A percentile compares a stretch with the other conserved stretches of the same genome.
These are phyloP conservation scores for Larimichthys polyactis DNA, from an alignment of 2,113 vertebrate genomes.

Conservation along the genomic window DNA sequence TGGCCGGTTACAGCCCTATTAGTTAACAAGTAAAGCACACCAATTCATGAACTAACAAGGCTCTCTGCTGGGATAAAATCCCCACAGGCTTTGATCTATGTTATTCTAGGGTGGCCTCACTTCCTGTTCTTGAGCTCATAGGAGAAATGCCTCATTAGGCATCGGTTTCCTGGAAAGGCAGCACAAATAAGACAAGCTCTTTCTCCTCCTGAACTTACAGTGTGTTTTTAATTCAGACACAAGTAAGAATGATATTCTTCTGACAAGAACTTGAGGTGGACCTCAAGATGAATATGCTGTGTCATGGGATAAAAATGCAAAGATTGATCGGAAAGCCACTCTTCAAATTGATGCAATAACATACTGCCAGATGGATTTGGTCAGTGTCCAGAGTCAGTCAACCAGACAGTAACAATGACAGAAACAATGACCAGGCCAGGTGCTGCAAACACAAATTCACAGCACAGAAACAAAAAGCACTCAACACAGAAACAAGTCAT, in stretches of 20 bases:
- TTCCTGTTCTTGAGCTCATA: slow-evolving; percentile 48
- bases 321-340: neutral
- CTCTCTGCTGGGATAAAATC: slow-evolving; percentile 5
- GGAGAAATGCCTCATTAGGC: slow-evolving; percentile 61
- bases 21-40: slow-evolving; percentile 16
- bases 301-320: neutral
- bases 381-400: slow-evolving; percentile 37
- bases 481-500: slow-evolving; percentile 51
- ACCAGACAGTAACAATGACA: slow-evolving; percentile 24
- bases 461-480: slow-evolving; percentile 34
- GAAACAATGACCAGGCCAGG: slow-evolving; percentile 13
- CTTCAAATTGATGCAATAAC: slow-evolving; percentile 19
- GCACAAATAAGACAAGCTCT: slow-evolving; percentile 23
- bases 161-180: slow-evolving; percentile 38
- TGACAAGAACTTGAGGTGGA: neutral
- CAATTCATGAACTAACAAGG: neutral
- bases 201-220: neutral
- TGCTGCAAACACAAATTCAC: slow-evolving; percentile 51
- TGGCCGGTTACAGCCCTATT: neutral
- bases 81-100: slow-evolving; percentile 25
- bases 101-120: slow-evolving; percentile 40
- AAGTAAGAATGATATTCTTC: neutral
- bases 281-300: neutral
- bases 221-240: rapidly evolving
- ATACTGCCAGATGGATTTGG: slow-evolving; percentile 32